Conservation (phyloP, 2,888 invertebrate species). For the Plutella xylostella region DNA sequence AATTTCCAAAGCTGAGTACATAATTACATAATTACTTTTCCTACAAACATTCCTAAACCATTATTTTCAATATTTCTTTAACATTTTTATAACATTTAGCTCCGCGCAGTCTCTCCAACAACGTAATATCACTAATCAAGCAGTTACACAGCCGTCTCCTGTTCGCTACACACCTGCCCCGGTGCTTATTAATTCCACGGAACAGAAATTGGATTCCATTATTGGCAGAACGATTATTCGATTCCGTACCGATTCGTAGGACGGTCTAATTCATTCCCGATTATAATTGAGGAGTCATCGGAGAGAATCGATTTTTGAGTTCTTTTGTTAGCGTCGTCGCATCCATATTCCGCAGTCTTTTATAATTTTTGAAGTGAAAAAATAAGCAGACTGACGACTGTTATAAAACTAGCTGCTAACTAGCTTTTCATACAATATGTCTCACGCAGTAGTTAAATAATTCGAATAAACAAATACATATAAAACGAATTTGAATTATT, state of each 20-base stretch:
- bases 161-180: not conserved
- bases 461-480: too few relatives aligned
- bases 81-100: not conserved
- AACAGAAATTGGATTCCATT: conserved; percentile 50
- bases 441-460: too few relatives aligned
- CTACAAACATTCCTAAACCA: not conserved
- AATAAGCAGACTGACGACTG: too few relatives aligned
- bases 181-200: conserved; percentile 40
- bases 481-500: too few relatives aligned
- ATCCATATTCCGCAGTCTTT: too few relatives aligned
- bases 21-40: not conserved
- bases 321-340: too few relatives aligned
- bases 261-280: conserved; percentile 44
- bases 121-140: not conserved
- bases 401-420: too few relatives aligned
- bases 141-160: not conserved
- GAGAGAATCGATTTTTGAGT: too few relatives aligned
- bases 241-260: conserved; percentile 12
- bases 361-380: too few relatives aligned
- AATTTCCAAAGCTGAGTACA: not conserved
- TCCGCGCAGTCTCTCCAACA: not conserved
- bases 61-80: not conserved
- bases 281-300: conserved; percentile 38
- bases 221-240: conserved; percentile 48
- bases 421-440: too few relatives aligned